These are phyloP conservation scores for Tachina lurida DNA, from an alignment of 2,888 invertebrate species.

Conservation along the genomic window DNA sequence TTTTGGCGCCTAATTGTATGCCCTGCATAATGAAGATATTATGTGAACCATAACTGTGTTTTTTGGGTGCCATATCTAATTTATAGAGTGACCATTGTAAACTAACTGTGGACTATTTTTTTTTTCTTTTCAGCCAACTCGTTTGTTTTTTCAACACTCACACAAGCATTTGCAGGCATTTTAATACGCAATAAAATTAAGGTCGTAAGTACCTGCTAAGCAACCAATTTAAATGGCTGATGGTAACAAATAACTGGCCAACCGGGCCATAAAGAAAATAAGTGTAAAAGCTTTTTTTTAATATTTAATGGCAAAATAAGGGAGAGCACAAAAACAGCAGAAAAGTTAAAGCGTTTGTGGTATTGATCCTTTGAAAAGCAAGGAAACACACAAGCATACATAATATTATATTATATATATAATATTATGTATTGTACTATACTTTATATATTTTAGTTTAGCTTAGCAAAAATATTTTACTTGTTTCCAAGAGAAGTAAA, in stretches of 20 bases:
- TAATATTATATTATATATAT: not conserved
- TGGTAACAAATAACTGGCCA: not conserved
- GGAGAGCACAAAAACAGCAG: not conserved
- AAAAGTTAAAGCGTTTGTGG: not conserved
- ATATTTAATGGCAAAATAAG: not conserved
- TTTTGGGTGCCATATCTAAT: constrained; percentile 17
- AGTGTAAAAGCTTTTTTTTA: constrained; percentile 38
- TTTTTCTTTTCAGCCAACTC: constrained; percentile 2
- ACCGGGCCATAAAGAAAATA: constrained; percentile 37
- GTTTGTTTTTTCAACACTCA: not conserved
- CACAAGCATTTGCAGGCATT: not conserved
- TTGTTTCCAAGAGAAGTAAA: not conserved
- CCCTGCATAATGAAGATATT: constrained; percentile 5
- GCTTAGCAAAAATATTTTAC: not conserved
- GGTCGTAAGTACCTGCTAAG: constrained; percentile 44
- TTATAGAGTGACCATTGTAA: constrained; percentile 39
- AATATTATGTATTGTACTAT: too few relatives aligned
- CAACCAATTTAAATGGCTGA: constrained; percentile 25
- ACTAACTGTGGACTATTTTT: not conserved
- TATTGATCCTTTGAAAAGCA: not conserved
- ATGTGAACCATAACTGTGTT: not conserved
- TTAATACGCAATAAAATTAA: constrained; percentile 27
- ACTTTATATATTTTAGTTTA: not conserved
- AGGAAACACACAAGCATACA: not conserved
- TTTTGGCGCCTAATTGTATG: constrained; percentile 66